Percentiles rank a stretch among this genome's conserved stretches.
Conservation (phyloP, 2,888 invertebrate genomes). For the Protula sp. region DNA sequence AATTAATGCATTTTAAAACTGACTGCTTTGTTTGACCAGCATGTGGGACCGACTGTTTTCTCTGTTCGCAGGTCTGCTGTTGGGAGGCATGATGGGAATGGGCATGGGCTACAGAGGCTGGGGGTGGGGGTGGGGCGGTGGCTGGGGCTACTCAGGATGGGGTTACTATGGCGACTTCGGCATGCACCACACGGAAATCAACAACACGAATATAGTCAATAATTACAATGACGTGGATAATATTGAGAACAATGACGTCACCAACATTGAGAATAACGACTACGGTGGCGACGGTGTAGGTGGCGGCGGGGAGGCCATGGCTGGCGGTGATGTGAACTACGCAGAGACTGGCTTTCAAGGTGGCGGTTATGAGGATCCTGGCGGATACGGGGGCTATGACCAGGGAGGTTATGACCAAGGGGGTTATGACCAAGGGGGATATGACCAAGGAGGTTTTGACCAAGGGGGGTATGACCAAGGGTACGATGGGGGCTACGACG, state of each 20-base stretch:
- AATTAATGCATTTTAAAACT: too few species aligned
- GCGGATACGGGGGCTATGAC: neutral
- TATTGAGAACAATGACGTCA: neutral
- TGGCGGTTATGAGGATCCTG: neutral
- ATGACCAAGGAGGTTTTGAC: slow-evolving; percentile 2
- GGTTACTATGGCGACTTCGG: neutral
- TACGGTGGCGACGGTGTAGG: neutral
- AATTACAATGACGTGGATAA: neutral
- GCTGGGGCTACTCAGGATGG: neutral
- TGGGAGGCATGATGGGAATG: neutral
- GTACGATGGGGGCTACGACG: neutral
- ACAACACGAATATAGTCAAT: neutral
- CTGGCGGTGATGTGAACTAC: neutral
- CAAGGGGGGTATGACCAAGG: slow-evolving; percentile 1
- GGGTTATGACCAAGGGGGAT: neutral
- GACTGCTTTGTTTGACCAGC: too few species aligned
- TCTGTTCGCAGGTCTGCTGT: neutral
- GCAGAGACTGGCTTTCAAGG: neutral
- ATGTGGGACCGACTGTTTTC: neutral
- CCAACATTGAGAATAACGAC: neutral
- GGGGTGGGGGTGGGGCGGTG: slow-evolving; percentile 1
- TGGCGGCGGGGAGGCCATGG: neutral
- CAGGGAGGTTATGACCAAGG: slow-evolving; percentile 2
- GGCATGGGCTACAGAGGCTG: neutral
- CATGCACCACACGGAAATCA: neutral